A percentile compares a stretch with the other conserved stretches of the same genome.
Evolutionary conservation across 2,888 invertebrate genomes (phyloP).

Genomic region (Cheilosia grossa): DNA sequence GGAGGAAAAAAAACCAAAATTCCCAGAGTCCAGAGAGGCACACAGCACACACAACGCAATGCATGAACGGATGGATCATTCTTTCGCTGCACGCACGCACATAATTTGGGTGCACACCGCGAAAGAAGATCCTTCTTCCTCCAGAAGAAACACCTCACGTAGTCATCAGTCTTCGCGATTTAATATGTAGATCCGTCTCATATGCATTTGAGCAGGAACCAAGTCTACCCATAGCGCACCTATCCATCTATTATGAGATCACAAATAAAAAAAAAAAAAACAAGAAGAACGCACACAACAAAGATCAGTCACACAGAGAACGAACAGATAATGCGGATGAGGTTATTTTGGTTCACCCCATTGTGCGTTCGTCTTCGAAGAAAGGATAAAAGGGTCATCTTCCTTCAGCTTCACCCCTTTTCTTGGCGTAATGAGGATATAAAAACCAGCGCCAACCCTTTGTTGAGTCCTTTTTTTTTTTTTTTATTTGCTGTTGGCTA

Average conservation of each 20-base stretch:
- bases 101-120: slow-evolving; percentile 72
- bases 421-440: slow-evolving; percentile 66
- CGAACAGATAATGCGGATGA: slow-evolving; percentile 67
- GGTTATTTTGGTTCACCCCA: slow-evolving; percentile 74
- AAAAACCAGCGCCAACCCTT: slow-evolving; percentile 71
- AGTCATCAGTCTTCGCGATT: slow-evolving; percentile 65
- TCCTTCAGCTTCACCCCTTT: slow-evolving; percentile 55
- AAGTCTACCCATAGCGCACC: slow-evolving; percentile 63
- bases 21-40: slow-evolving; percentile 71
- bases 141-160: slow-evolving; percentile 64
- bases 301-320: slow-evolving; percentile 49
- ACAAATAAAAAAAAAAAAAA: slow-evolving; percentile 36
- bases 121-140: slow-evolving; percentile 70
- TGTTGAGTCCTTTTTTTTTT: slow-evolving; percentile 49
- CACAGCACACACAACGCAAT: slow-evolving; percentile 7
- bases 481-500: slow-evolving; percentile 43
- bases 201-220: slow-evolving; percentile 66
- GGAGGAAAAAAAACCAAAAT: slow-evolving; percentile 64
- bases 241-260: slow-evolving; percentile 61
- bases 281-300: slow-evolving; percentile 28
- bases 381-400: slow-evolving; percentile 71
- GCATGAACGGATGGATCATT: slow-evolving; percentile 59
- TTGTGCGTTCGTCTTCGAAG: slow-evolving; percentile 40
- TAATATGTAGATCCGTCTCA: slow-evolving; percentile 74
- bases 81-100: slow-evolving; percentile 69